phyloP scores from a whole-genome alignment of 2,888 invertebrate genomes.

The Endotricha flammealis region DNA sequence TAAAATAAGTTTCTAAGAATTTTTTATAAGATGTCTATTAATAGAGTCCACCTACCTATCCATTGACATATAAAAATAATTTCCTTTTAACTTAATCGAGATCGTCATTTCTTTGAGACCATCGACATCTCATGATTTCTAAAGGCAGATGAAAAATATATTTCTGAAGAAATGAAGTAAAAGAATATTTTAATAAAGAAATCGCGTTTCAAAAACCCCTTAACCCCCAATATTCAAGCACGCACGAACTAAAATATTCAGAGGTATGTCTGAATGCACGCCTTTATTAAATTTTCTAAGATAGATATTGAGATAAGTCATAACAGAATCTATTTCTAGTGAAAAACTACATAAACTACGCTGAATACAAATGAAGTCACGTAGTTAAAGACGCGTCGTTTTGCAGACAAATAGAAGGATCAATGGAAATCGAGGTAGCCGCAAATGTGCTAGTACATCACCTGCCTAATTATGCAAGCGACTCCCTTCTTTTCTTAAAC shows the following conservation, averaged over 20 bases:
- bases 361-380: background rate
- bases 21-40: too few relatives aligned
- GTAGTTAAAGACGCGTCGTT: background rate
- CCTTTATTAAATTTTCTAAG: background rate
- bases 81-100: too few relatives aligned
- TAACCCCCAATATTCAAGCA: background rate
- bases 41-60: too few relatives aligned
- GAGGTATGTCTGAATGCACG: background rate
- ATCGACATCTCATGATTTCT: too few relatives aligned
- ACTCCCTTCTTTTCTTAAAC: background rate
- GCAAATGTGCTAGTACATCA: background rate
- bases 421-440: background rate
- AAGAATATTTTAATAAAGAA: background rate
- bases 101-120: too few relatives aligned
- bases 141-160: too few relatives aligned
- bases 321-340: background rate
- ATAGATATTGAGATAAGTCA: background rate
- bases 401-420: conserved; percentile 1
- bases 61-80: too few relatives aligned
- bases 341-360: background rate
- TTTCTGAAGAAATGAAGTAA: background rate
- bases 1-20: too few relatives aligned
- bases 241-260: background rate
- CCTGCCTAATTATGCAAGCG: conserved; percentile 7
- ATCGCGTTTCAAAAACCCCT: too few relatives aligned